phyloP scores from a whole-genome alignment of 92 coral and sea anemone species.

The Palythoa grandiflora region DNA sequence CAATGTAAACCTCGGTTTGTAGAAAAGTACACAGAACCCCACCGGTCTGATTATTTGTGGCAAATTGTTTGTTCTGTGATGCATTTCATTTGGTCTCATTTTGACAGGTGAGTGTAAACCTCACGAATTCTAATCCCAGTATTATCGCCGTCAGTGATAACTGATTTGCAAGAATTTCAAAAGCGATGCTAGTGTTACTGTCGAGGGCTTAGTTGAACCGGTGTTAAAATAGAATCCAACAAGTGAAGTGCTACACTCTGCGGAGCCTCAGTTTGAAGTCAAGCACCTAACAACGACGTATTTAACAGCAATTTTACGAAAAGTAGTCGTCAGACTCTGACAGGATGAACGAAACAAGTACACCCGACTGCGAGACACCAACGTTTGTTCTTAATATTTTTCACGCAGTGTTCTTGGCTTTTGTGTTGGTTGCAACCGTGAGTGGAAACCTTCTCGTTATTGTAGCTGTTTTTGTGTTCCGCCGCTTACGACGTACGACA shows the following conservation, averaged over 20 bases:
- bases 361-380: constrained; percentile 61
- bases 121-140: constrained; percentile 25
- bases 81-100: constrained; percentile 18
- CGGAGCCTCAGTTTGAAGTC: background rate
- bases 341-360: constrained; percentile 37
- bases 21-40: constrained; percentile 1
- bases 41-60: constrained; percentile 29
- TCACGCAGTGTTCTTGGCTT: constrained; percentile 71
- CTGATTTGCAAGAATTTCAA: background rate
- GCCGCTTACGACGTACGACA: constrained; percentile 83
- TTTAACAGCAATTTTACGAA: background rate
- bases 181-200: background rate
- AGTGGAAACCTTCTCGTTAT: constrained; percentile 91
- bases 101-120: constrained; percentile 28
- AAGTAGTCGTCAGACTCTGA: background rate
- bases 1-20: constrained; percentile 20
- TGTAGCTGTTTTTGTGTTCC: constrained; percentile 79
- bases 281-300: background rate
- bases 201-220: background rate
- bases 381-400: constrained; percentile 62
- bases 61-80: constrained; percentile 3
- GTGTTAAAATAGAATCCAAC: background rate
- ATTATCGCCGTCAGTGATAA: constrained; percentile 23
- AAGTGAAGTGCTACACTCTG: background rate
- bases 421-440: constrained; percentile 81